Evolutionary conservation across 2,888 invertebrate genomes (phyloP).

Genomic region (Rosalia funebris): DNA sequence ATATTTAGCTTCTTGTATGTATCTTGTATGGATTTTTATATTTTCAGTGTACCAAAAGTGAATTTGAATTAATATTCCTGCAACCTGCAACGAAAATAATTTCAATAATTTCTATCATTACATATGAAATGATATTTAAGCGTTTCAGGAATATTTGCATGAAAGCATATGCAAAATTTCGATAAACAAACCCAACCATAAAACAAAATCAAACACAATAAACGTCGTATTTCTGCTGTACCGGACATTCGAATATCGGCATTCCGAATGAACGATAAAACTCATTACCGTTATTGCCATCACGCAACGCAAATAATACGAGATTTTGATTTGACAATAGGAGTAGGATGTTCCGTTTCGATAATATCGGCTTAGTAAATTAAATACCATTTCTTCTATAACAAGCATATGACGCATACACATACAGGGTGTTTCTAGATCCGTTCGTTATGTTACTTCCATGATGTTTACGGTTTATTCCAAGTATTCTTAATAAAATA

Average conservation of each 20-base stretch:
- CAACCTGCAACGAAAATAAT: background rate
- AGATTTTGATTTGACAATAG: constrained; percentile 12
- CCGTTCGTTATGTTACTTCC: background rate
- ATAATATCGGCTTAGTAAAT: background rate
- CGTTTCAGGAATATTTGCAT: constrained; percentile 2
- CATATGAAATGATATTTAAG: constrained; percentile 5
- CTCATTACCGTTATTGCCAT: constrained; percentile 55
- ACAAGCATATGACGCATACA: background rate
- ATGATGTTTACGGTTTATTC: too few species aligned
- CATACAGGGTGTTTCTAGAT: background rate
- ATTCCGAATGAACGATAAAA: constrained; percentile 46
- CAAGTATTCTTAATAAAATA: too few species aligned
- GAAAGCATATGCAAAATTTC: constrained; percentile 12
- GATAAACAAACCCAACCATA: constrained; percentile 11
- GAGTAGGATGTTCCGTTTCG: constrained; percentile 2
- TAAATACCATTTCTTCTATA: background rate
- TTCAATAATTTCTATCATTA: background rate
- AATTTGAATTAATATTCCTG: background rate
- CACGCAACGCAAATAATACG: constrained; percentile 47
- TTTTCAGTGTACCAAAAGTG: background rate
- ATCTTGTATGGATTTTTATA: background rate
- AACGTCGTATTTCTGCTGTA: constrained; percentile 2
- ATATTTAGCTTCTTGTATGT: background rate
- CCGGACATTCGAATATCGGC: constrained; percentile 10
- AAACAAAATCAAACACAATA: constrained; percentile 18